phyloP scores from a whole-genome alignment of 2,888 invertebrate genomes.

The Lasioglossum lativentre region DNA sequence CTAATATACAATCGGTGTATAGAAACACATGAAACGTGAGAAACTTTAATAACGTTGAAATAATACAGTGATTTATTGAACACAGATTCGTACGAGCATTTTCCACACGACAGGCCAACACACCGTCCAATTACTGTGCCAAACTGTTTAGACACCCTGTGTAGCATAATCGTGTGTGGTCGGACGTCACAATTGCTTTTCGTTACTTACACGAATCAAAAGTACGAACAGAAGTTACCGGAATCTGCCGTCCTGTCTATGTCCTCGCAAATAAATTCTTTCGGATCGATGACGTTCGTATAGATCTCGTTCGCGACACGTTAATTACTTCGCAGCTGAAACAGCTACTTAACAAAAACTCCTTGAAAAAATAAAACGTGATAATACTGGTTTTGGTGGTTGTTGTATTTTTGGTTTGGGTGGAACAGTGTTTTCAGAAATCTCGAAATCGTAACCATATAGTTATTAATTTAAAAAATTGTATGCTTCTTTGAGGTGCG shows the following conservation, averaged over 20 bases:
- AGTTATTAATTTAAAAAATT: not conserved
- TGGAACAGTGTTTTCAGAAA: slow-evolving; percentile 3
- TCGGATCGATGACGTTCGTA: slow-evolving; percentile 13
- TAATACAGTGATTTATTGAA: not conserved
- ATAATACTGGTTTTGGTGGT: not conserved
- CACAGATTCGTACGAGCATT: not conserved
- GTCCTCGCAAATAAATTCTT: slow-evolving; percentile 31
- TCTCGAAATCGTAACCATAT: slow-evolving; percentile 14
- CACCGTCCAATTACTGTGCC: not conserved
- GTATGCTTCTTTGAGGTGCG: no score
- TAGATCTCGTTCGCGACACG: not conserved
- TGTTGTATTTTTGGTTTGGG: not conserved
- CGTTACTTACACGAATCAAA: slow-evolving; percentile 62
- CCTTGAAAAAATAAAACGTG: not conserved
- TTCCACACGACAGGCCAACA: not conserved
- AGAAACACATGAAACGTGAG: not conserved
- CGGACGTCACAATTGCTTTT: slow-evolving; percentile 65
- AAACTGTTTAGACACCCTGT: slow-evolving; percentile 5
- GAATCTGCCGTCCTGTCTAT: slow-evolving; percentile 58
- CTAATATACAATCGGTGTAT: not conserved
- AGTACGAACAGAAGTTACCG: slow-evolving; percentile 34
- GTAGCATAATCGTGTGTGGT: slow-evolving; percentile 43
- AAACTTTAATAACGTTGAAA: not conserved
- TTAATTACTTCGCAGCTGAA: slow-evolving; percentile 28
- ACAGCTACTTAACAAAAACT: slow-evolving; percentile 19